phyloP scores from a whole-genome alignment of 2,797 vertebrate species.

The Erethizon dorsatum region DNA sequence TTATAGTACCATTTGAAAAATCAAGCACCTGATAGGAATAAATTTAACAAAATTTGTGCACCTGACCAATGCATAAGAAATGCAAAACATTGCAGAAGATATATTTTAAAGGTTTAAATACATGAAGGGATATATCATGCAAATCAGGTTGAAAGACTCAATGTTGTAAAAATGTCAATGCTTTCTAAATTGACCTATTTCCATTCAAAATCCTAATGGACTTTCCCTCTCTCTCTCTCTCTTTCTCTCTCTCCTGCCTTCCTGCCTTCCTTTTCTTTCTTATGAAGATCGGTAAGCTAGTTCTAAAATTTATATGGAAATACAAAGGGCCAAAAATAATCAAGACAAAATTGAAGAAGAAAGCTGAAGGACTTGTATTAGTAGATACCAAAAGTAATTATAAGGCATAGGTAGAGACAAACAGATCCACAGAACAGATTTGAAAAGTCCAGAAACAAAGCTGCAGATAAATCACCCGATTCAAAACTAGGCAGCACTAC shows the following conservation, averaged over 20 bases:
- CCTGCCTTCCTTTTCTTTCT: background rate
- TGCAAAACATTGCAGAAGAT: conserved; percentile 29
- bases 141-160: conserved; percentile 21
- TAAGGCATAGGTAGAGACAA: background rate
- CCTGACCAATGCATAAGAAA: conserved; percentile 7
- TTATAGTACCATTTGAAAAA: conserved; percentile 55
- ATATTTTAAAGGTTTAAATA: conserved; percentile 26
- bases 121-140: background rate
- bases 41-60: conserved; percentile 48
- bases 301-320: conserved; percentile 47
- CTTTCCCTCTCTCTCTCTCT: background rate
- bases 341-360: conserved; percentile 21
- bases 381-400: background rate
- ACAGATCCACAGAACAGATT: background rate
- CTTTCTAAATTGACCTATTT: background rate
- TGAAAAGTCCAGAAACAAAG: background rate
- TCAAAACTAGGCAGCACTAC: background rate
- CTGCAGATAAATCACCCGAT: background rate
- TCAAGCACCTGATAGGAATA: conserved; percentile 25
- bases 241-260: background rate
- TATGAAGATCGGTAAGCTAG: conserved; percentile 33
- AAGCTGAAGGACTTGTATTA: background rate
- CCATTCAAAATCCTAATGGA: background rate
- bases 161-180: background rate
- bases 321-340: background rate